A percentile compares a stretch with the other conserved stretches of the same genome.
These are phyloP conservation scores for Rhopalosiphum maidis DNA, from an alignment of 1,140 invertebrate species.

Conservation along the genomic window DNA sequence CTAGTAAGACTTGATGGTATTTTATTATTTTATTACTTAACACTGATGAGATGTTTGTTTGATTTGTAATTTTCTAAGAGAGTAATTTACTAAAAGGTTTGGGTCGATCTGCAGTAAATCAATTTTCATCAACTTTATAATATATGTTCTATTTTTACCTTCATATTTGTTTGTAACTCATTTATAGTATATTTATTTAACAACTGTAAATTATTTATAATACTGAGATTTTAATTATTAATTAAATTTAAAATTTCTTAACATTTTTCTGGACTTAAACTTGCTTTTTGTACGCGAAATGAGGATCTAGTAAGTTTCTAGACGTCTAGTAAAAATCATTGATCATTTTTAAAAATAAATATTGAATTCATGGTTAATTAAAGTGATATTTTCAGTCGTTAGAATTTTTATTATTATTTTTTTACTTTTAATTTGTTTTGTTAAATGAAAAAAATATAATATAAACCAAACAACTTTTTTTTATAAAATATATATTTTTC, in stretches of 20 bases:
- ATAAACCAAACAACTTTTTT: no score
- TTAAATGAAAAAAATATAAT: no score
- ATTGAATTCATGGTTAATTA: no score
- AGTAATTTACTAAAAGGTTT: slow-evolving; percentile 36
- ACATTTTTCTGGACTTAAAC: neutral
- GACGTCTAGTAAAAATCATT: neutral
- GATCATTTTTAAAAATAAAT: neutral
- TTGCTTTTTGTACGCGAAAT: neutral
- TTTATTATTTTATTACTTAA: slow-evolving; percentile 11
- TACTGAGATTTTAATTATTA: neutral
- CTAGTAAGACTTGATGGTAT: neutral
- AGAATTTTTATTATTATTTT: no score
- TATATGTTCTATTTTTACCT: neutral
- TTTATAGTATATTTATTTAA: neutral
- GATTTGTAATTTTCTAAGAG: neutral
- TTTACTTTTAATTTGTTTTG: no score
- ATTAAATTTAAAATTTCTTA: neutral
- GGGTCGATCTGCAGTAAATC: neutral
- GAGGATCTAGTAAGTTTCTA: neutral
- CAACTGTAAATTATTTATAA: slow-evolving; percentile 7
- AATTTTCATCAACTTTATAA: neutral
- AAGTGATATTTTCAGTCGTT: no score
- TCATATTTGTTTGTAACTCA: neutral
- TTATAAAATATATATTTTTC: no score
- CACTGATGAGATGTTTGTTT: neutral